Base-by-base conservation (phyloP, 2,113 vertebrate genomes). In the Catharus fuscescens region DNA sequence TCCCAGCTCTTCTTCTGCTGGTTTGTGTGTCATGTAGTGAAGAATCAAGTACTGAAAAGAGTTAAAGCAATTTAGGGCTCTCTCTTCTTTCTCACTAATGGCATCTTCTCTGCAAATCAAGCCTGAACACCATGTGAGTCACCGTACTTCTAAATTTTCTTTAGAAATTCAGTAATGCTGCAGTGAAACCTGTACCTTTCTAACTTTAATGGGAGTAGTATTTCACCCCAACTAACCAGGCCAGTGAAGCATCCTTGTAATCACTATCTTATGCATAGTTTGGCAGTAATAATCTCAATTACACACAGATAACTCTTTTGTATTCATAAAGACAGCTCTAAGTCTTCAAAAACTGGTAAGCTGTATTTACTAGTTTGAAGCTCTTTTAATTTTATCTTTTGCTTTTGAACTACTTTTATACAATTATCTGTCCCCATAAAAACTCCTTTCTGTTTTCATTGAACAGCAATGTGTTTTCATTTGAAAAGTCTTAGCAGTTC, bases 321-420 rank as follows among this genome's bases (percentile, higher is more conserved):
- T 66, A 31, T 81, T 81, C 73, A 59, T 70, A 71, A 91, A 80
- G 81, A 74, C 23, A 91, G 38, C 15, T 78, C 48, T 92, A 73
- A 92, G 42, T 69, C 73, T 84, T 91, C 40, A 84, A 56, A 94
- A 95, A 71, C 80, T 92, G 60, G 14, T 47, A 84, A 47, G 91
- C 60, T 81, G 10, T 87, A 74, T 84, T 96, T 95, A 71, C 69
- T 67, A 79, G 80, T 94, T 74, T 87, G 73, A 84, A 94, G 40
- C 34, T 65, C 44, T 54, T 90, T 80, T 50, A 89, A 26, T 91
- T 86, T 84, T 91, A 66, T 92, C 80, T 92, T 92, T 76, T 67
- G 67, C 31, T 66, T 92, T 80, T 71, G 47, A 87, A 90, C 87
- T 71, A 56, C 42, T 84, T 81, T 89, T 92, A 18, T 81, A 44